These are phyloP conservation scores for Gastrophryne carolinensis DNA, from an alignment of 2,797 vertebrate genomes.

Conservation along the genomic window DNA sequence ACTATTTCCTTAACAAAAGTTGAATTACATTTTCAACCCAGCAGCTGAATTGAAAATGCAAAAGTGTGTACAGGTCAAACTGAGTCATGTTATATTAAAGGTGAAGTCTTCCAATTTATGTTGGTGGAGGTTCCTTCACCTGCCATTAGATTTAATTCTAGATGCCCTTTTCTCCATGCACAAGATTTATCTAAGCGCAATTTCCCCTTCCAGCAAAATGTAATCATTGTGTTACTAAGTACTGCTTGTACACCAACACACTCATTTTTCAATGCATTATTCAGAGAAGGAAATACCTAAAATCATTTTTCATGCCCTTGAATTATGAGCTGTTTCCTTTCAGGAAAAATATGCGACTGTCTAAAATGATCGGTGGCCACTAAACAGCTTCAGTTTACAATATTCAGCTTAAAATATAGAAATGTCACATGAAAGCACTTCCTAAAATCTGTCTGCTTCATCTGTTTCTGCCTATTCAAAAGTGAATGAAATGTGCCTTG, in stretches of 20 bases:
- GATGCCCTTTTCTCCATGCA: conserved; percentile 61
- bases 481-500: too few relatives aligned
- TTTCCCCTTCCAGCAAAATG: conserved; percentile 62
- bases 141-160: conserved; percentile 68
- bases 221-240: conserved; percentile 60
- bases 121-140: conserved; percentile 15
- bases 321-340: background rate
- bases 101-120: conserved; percentile 52
- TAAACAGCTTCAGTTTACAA: too few relatives aligned
- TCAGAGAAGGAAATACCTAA: conserved; percentile 50
- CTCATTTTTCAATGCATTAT: conserved; percentile 66
- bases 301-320: background rate
- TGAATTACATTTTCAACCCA: conserved; percentile 49
- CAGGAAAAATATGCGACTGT: background rate
- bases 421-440: too few relatives aligned
- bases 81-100: conserved; percentile 48
- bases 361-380: background rate
- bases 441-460: too few relatives aligned
- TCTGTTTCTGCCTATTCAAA: too few relatives aligned
- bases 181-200: conserved; percentile 36
- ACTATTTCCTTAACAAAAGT: background rate
- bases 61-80: conserved; percentile 52
- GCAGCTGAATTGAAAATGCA: conserved; percentile 51
- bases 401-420: too few relatives aligned
- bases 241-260: conserved; percentile 59